These are phyloP conservation scores for Oncorhynchus mykiss DNA, from an alignment of 2,113 vertebrate species.

Conservation along the genomic window DNA sequence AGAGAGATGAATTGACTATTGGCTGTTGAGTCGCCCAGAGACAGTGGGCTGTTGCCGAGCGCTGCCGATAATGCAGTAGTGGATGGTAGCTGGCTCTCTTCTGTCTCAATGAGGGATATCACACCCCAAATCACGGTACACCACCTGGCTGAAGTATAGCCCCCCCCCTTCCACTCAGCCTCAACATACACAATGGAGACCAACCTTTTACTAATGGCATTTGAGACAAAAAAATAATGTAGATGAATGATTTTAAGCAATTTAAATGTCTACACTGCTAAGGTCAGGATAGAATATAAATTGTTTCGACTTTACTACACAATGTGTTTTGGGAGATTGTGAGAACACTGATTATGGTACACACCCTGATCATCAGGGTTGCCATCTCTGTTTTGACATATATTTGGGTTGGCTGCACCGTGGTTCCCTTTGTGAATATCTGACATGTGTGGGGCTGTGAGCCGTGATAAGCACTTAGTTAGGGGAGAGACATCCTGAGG, in stretches of 20 bases:
- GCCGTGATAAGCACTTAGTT: conserved; percentile 13
- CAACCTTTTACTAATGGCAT: background rate
- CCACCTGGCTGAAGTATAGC: conserved; percentile 12
- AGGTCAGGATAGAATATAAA: background rate
- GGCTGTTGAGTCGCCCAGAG: conserved; percentile 37
- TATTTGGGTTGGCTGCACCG: conserved; percentile 3
- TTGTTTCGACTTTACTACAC: background rate
- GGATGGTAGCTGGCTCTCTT: conserved; percentile 25
- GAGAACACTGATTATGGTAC: conserved; percentile 30
- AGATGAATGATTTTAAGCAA: background rate
- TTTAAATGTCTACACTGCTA: background rate
- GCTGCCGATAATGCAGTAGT: conserved; percentile 40
- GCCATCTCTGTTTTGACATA: conserved; percentile 15
- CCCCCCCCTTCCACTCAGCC: background rate
- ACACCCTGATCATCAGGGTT: conserved; percentile 4
- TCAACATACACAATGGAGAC: background rate
- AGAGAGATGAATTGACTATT: conserved; percentile 50
- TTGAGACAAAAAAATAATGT: background rate
- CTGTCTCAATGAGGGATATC: conserved; percentile 47
- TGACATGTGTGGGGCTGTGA: background rate
- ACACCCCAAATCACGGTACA: conserved; percentile 24
- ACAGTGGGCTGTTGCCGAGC: conserved; percentile 38
- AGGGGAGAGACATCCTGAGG: no score
- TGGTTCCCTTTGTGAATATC: background rate
- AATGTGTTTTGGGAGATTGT: background rate